phyloP scores from a whole-genome alignment of 2,888 invertebrate species.

The Stomorhina lunata region DNA sequence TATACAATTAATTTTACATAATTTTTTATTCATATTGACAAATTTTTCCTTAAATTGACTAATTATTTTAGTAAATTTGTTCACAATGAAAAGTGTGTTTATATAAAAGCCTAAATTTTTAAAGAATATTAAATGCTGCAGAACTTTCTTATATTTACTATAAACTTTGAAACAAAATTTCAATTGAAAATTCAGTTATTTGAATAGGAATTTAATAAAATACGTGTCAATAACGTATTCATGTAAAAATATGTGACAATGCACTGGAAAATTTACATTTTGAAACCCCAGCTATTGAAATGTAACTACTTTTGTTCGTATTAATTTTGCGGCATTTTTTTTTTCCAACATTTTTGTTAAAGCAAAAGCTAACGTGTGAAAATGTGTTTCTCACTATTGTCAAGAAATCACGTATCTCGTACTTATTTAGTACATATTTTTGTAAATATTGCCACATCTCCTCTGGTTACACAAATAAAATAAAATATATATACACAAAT shows the following conservation, averaged over 20 bases:
- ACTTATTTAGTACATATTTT: too few relatives aligned
- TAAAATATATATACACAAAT: not conserved
- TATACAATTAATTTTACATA: too few relatives aligned
- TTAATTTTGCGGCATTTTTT: constrained; percentile 9
- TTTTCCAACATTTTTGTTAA: not conserved
- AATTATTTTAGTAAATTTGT: too few relatives aligned
- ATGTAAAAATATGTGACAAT: not conserved
- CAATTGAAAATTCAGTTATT: not conserved
- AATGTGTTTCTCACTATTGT: not conserved
- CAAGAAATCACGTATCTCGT: constrained; percentile 40
- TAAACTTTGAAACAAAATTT: too few relatives aligned
- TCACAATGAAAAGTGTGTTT: too few relatives aligned
- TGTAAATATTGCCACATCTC: constrained; percentile 43
- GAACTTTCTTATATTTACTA: too few relatives aligned
- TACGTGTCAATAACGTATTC: not conserved
- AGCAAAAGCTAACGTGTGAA: not conserved
- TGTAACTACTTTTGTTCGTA: not conserved
- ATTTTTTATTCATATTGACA: too few relatives aligned
- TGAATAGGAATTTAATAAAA: not conserved
- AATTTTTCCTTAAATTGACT: too few relatives aligned
- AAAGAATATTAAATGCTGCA: too few relatives aligned
- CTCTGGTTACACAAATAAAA: not conserved
- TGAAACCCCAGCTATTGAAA: constrained; percentile 3
- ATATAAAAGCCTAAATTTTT: too few relatives aligned
- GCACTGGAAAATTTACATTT: not conserved